Evolutionary conservation across 2,888 invertebrate species (phyloP), one percentile per base, ranked within the genome.

Genomic region (Lasioglossum pauxillum): DNA sequence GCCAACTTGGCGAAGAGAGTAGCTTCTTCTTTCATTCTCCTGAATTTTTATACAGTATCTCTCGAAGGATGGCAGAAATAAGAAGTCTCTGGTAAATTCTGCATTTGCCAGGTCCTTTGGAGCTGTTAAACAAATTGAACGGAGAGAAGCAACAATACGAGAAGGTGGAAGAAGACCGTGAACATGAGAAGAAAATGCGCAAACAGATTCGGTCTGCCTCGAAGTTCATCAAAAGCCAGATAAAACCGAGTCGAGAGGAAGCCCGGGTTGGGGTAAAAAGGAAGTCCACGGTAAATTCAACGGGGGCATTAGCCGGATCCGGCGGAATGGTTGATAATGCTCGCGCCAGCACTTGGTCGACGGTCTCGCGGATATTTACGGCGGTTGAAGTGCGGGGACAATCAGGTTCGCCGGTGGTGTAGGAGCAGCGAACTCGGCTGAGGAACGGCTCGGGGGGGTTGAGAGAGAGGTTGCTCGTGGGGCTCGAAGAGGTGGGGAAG

Each of bases 301-400:
- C 88, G 73, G 60, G 82, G 81, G 78, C 83, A 88, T 91, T 90
- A 90, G 82, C 83, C 78, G 76, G 82, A 85, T 84, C 83, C 82
- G 67, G 57, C 75, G 69, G 84, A 90, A 90, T 91, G 82, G 84
- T 90, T 85, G 90, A 90, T 90, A 90, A 90, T 90, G 85, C 87
- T 82, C 85, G 88, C 80, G 85, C 75, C 88, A 82, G 86, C 85
- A 83, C 83, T 88, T 79, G 73, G 79, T 73, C 88, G 80, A 88
- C 84, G 86, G 86, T 75, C 72, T 38, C 82, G 64, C 60, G 78
- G 85, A 90, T 90, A 90, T 91, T 92, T 90, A 89, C 86, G 88
- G 85, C 31, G 64, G 73, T 3, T 4, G 46, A 80, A 87, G 80
- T 74, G 82, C 67, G 82, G 82, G 84, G 81, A 80, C 84, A 88